Conservation (phyloP, 1,140 invertebrate genomes). For the Andricus grossulariae region DNA sequence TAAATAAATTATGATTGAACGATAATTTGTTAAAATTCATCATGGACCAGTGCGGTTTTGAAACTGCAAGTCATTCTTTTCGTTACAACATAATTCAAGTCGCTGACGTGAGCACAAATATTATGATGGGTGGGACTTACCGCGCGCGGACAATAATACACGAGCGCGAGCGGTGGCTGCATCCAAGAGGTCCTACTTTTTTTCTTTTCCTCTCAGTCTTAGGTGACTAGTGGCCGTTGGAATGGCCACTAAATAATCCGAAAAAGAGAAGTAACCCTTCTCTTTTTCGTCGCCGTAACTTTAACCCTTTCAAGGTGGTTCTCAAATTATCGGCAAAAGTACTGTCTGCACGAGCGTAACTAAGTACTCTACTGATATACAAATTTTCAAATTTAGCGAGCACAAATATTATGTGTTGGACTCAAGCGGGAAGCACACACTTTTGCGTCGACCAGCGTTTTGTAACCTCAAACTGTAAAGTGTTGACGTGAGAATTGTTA, state of each 20-base stretch:
- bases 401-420: conserved; percentile 68
- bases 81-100: conserved; percentile 64
- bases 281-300: conserved; percentile 37
- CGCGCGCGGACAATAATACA: conserved; percentile 12
- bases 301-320: conserved; percentile 44
- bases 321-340: conserved; percentile 49
- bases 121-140: conserved; percentile 63
- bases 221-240: conserved; percentile 56
- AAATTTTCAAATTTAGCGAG: conserved; percentile 36
- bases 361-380: not conserved
- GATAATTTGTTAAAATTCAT: too few relatives aligned
- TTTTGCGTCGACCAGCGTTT: too few relatives aligned
- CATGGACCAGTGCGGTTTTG: not conserved
- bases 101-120: conserved; percentile 66
- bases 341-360: too few relatives aligned
- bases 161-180: conserved; percentile 32
- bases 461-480: too few relatives aligned
- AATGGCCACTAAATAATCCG: conserved; percentile 62
- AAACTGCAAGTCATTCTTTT: conserved; percentile 33
- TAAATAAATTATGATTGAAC: too few relatives aligned
- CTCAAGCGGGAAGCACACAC: too few relatives aligned
- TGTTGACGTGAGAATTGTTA: too few relatives aligned
- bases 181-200: conserved; percentile 23
- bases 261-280: conserved; percentile 35
- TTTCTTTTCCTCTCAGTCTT: conserved; percentile 37